Evolutionary conservation across 2,797 vertebrate genomes (phyloP).

Genomic region (Trichosurus vulpecula): DNA sequence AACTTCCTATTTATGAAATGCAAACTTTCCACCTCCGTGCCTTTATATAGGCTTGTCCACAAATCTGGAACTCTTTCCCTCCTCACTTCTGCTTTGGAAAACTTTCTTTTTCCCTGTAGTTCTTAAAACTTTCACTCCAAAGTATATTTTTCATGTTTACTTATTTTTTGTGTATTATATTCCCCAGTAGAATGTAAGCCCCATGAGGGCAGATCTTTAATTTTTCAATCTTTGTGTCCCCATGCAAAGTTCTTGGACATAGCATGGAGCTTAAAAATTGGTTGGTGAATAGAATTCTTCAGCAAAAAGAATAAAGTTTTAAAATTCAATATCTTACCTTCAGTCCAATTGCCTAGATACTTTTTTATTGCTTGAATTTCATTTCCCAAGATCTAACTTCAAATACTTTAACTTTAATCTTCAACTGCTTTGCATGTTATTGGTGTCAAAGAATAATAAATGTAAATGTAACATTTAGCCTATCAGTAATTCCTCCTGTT

Average conservation of each 20-base stretch:
- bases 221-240: neutral
- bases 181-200: neutral
- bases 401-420: conserved; percentile 79
- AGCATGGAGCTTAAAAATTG: neutral
- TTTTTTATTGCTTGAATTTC: conserved; percentile 70
- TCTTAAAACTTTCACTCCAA: neutral
- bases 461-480: conserved; percentile 86
- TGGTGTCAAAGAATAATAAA: conserved; percentile 80
- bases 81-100: neutral
- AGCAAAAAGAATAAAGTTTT: neutral
- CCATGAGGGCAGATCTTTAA: neutral
- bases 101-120: neutral
- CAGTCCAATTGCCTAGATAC: conserved; percentile 74
- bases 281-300: neutral
- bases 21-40: neutral
- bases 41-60: neutral
- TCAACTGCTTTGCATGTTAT: conserved; percentile 71
- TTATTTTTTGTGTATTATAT: neutral
- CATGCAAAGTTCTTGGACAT: neutral
- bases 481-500: conserved; percentile 80
- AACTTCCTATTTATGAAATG: neutral
- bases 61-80: neutral
- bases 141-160: neutral
- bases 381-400: conserved; percentile 77
- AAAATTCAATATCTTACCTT: conserved; percentile 5